A percentile compares a stretch with the other conserved stretches of the same genome.
Conservation (phyloP, 2,888 invertebrate species). For the Leptinotarsa juncta region DNA sequence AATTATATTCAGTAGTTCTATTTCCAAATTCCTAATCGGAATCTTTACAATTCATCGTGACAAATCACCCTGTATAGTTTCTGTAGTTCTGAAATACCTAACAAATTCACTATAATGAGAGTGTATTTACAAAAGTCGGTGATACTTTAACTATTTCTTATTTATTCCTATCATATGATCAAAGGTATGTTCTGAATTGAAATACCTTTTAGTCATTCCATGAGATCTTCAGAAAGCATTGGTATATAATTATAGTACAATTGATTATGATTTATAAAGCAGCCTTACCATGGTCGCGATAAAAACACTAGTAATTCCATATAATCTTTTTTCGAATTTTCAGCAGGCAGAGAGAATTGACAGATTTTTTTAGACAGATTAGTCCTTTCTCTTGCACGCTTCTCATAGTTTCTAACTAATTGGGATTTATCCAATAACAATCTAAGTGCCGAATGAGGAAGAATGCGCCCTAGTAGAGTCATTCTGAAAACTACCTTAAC, state of each 20-base stretch:
- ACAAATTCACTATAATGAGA: conserved; percentile 1
- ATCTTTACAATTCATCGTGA: background rate
- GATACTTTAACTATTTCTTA: background rate
- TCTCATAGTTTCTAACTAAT: background rate
- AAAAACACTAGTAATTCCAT: no score
- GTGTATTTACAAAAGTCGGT: conserved; percentile 19
- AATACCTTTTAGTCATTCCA: conserved; percentile 5
- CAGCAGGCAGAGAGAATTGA: no score
- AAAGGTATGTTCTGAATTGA: conserved; percentile 3
- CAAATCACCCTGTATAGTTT: background rate
- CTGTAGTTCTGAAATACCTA: background rate
- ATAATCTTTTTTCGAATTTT: no score
- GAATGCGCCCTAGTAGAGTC: background rate
- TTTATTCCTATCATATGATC: background rate
- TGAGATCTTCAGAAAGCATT: conserved; percentile 50
- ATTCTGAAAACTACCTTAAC: background rate
- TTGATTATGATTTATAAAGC: background rate
- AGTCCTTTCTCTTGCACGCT: no score
- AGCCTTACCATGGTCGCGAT: no score
- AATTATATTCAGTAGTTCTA: background rate
- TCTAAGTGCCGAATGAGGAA: background rate
- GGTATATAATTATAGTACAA: conserved; percentile 43
- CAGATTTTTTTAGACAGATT: no score
- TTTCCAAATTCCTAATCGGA: background rate
- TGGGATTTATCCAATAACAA: background rate